These are phyloP conservation scores for Chroicocephalus ridibundus DNA, from an alignment of 2,113 vertebrate genomes.

Conservation along the genomic window DNA sequence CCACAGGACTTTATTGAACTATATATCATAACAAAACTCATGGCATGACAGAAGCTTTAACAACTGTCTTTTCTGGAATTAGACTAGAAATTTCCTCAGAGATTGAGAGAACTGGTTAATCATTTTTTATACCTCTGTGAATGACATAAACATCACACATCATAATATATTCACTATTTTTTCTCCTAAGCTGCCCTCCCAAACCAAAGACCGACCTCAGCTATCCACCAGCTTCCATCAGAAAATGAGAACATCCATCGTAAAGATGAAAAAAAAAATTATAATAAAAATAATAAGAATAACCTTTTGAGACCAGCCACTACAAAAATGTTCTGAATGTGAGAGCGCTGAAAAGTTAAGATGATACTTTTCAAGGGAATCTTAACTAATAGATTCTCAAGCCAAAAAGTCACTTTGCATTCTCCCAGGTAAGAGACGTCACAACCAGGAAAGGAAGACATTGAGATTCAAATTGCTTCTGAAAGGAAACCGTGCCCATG, in stretches of 20 bases:
- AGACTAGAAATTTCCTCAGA: background rate
- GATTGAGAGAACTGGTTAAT: background rate
- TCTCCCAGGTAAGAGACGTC: background rate
- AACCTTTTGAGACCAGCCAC: background rate
- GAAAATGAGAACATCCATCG: background rate
- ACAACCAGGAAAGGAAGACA: background rate
- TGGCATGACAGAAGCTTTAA: background rate
- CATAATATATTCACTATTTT: background rate
- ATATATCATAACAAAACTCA: background rate
- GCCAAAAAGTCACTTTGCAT: fast-evolving
- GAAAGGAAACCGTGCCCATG: background rate
- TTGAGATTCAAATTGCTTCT: background rate
- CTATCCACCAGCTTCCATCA: background rate
- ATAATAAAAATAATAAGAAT: background rate
- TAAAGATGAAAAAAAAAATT: background rate
- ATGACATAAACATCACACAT: background rate
- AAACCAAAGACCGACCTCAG: background rate
- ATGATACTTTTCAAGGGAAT: background rate
- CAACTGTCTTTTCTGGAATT: background rate
- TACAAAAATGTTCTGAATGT: background rate
- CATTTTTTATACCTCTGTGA: background rate
- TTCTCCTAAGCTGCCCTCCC: background rate
- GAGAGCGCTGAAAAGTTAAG: background rate
- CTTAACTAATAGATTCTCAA: background rate
- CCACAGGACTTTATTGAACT: background rate